A percentile compares a stretch with the other conserved stretches of the same genome.
phyloP scores from a whole-genome alignment of 92 coral and sea anemone species.

The Parazoanthus darwini region DNA sequence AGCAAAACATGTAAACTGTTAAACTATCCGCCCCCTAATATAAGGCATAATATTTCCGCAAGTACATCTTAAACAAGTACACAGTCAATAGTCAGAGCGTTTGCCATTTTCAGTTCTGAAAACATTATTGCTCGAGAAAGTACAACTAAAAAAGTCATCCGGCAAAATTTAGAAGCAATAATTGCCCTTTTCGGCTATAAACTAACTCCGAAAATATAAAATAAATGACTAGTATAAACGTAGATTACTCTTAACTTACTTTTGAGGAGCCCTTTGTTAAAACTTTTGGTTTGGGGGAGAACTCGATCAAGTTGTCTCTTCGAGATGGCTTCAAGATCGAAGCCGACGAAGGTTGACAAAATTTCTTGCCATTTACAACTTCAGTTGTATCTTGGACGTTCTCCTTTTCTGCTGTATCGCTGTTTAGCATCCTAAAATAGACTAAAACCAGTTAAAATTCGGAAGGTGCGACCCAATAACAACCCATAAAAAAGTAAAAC shows the following conservation, averaged over 20 bases:
- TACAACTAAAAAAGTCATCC: neutral
- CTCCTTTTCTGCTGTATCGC: constrained; percentile 67
- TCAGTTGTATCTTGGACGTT: constrained; percentile 51
- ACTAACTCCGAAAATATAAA: neutral
- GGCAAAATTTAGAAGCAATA: neutral
- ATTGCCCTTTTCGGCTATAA: neutral
- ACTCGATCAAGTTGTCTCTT: constrained; percentile 6
- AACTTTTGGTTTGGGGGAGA: constrained; percentile 19
- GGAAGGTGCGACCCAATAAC: neutral
- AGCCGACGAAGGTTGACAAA: constrained; percentile 25
- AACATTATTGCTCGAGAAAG: neutral
- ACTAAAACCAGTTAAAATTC: constrained; percentile 13
- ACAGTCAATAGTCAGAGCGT: too few species aligned
- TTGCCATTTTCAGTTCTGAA: too few species aligned
- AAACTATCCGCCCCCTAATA: too few species aligned
- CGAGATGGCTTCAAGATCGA: constrained; percentile 42
- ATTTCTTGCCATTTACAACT: constrained; percentile 48
- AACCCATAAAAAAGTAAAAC: constrained; percentile 26
- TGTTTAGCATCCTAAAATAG: constrained; percentile 66
- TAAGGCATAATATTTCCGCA: neutral
- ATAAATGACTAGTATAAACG: too few species aligned
- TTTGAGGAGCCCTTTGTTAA: constrained; percentile 25
- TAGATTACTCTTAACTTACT: neutral
- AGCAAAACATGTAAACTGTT: neutral
- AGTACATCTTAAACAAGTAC: too few species aligned